These are phyloP conservation scores for Cephalopholis sonnerati DNA, from an alignment of 2,113 vertebrate species.

Conservation along the genomic window DNA sequence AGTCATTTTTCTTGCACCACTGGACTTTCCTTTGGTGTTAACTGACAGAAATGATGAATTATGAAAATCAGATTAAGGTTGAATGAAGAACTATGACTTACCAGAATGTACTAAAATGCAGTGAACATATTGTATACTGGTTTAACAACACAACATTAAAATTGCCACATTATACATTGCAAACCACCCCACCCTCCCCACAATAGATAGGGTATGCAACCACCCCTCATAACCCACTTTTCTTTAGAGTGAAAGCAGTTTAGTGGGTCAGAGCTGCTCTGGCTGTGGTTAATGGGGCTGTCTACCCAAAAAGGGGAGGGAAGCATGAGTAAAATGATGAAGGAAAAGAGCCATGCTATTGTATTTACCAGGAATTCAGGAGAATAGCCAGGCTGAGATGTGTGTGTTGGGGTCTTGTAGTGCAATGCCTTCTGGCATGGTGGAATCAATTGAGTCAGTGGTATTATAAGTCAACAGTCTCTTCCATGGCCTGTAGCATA, in stretches of 20 bases:
- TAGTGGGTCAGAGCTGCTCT: constrained; percentile 42
- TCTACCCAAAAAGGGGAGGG: constrained; percentile 1
- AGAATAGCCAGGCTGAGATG: constrained; percentile 8
- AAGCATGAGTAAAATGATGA: constrained; percentile 21
- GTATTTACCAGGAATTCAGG: neutral
- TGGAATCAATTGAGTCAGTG: neutral
- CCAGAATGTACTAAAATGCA: too few species aligned
- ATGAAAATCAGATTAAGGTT: too few species aligned
- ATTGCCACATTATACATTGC: too few species aligned
- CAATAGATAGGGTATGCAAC: neutral
- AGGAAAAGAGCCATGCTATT: constrained; percentile 16
- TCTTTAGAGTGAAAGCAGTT: constrained; percentile 16
- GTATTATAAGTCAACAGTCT: constrained; percentile 17
- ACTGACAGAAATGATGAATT: too few species aligned
- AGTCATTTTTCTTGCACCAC: too few species aligned
- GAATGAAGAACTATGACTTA: too few species aligned
- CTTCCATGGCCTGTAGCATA: constrained; percentile 24
- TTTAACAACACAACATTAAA: too few species aligned
- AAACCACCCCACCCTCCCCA: too few species aligned
- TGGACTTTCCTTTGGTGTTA: too few species aligned
- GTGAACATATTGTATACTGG: too few species aligned
- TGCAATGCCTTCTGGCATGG: neutral
- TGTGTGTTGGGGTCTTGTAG: constrained; percentile 20
- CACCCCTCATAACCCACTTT: constrained; percentile 23
- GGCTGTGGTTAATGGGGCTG: constrained; percentile 25